Percentiles rank a stretch among this genome's conserved stretches.
phyloP scores from a whole-genome alignment of 2,113 vertebrate genomes.

The Cyrtonyx montezumae region DNA sequence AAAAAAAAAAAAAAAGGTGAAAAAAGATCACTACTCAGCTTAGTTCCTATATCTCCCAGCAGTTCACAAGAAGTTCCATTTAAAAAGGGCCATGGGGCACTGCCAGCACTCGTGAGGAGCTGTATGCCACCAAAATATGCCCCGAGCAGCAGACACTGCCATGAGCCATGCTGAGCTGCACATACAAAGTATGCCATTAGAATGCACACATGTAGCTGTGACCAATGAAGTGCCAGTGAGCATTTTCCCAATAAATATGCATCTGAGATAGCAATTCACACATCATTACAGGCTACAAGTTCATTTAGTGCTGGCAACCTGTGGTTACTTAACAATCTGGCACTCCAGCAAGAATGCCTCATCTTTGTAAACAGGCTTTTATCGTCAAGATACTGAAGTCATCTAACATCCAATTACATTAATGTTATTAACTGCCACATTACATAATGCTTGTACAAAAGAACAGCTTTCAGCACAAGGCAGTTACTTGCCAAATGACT shows the following conservation, averaged over 20 bases:
- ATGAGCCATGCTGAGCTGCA: neutral
- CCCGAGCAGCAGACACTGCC: neutral
- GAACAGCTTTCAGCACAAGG: neutral
- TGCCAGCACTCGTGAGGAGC: neutral
- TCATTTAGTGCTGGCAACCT: slow-evolving; percentile 55
- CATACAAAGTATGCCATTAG: neutral
- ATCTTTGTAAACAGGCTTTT: slow-evolving; percentile 48
- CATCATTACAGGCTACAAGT: slow-evolving; percentile 47
- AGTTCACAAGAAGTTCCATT: neutral
- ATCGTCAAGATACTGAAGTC: slow-evolving; percentile 37
- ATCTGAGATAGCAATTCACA: neutral
- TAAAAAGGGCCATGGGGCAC: neutral
- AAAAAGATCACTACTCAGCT: neutral
- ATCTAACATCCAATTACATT: neutral
- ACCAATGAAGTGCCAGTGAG: neutral
- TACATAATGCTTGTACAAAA: neutral
- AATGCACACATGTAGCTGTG: neutral
- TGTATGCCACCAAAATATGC: neutral
- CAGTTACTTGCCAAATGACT: neutral
- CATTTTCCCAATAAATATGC: neutral
- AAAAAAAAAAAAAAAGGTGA: too few relatives aligned
- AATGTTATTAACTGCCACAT: slow-evolving; percentile 27
- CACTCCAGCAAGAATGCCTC: slow-evolving; percentile 16
- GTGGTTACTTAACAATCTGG: slow-evolving; percentile 42
- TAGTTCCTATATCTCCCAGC: accelerated